Evolutionary conservation across 2,888 invertebrate genomes (phyloP), one percentile per base, ranked within the genome.

Genomic region (Drosophila merina): DNA sequence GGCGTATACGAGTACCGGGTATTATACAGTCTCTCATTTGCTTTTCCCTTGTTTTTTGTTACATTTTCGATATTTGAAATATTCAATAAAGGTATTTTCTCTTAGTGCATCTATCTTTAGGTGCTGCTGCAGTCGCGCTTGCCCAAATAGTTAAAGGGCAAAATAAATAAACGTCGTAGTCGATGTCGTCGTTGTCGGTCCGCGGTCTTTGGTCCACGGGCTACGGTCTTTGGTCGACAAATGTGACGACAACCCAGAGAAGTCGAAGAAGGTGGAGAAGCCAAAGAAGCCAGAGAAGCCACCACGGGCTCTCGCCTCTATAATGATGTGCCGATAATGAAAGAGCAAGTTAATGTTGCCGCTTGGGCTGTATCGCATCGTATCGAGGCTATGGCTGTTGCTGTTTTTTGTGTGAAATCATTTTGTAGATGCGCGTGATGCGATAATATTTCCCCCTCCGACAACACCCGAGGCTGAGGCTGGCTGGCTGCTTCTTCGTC

Each of bases 81-180:
- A n/a, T n/a, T n/a, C n/a, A n/a, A n/a, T n/a, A n/a, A n/a, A n/a
- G n/a, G n/a, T n/a, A 2, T 5, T 2, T n/a, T 5, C 5, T 6
- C 25, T 3, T 40, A 9, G 28, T 28, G 40, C 9, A 4, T 2
- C 2, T 36, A 6, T 33, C 10, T 33, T n/a, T n/a, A 5, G n/a
- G 36, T n/a, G 36, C 5, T 36, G 36, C 40, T 30, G 31, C 8
- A 47, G 48, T 44, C 45, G 55, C 54, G 58, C 57, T 72, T 78
- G 83, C 77, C 73, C 71, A 78, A 75, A 79, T 79, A 83, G 79
- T 83, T 77, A 72, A 75, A 74, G 81, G 81, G 84, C 76, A 79
- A 83, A 79, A 60, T 79, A 82, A 79, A 82, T 79, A 79, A 79
- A 75, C 77, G 79, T 79, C 49, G 67, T 59, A 30, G 48, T 30